A percentile compares a stretch with the other conserved stretches of the same genome.
Evolutionary conservation across 2,797 vertebrate genomes (phyloP).

Genomic region (Otolemur crassicaudatus): DNA sequence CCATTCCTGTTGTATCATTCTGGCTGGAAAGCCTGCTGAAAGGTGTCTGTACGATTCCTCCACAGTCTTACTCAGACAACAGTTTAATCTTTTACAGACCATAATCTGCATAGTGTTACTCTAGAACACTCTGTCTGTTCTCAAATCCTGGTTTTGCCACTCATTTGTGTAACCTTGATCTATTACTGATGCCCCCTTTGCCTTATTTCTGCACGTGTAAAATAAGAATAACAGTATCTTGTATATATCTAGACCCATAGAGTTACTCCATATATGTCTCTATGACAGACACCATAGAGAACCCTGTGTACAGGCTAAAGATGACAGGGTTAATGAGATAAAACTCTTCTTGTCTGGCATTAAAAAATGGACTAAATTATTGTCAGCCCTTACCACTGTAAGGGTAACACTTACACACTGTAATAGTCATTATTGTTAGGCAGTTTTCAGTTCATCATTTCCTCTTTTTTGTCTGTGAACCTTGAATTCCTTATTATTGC

Average conservation of each 20-base stretch:
- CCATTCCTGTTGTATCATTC: neutral
- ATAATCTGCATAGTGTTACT: rapidly evolving
- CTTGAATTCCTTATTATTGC: neutral
- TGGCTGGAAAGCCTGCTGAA: neutral
- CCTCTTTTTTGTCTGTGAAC: neutral
- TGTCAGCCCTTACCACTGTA: neutral
- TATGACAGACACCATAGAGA: neutral
- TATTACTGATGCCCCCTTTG: neutral
- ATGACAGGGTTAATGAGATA: neutral
- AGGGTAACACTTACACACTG: too few species aligned
- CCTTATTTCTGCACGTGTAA: neutral
- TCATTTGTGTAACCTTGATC: neutral
- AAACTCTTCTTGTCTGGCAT: neutral
- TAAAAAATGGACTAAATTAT: neutral
- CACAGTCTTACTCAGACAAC: neutral
- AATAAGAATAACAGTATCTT: neutral
- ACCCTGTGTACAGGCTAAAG: neutral
- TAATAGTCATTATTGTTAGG: neutral
- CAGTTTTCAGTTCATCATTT: neutral
- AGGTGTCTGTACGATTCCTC: neutral
- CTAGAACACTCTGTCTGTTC: neutral
- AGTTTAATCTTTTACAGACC: neutral
- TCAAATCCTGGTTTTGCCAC: neutral
- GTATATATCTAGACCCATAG: too few species aligned
- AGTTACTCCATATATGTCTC: neutral